phyloP scores from a whole-genome alignment of 2,113 vertebrate species.

The Prietella phreatophila region DNA sequence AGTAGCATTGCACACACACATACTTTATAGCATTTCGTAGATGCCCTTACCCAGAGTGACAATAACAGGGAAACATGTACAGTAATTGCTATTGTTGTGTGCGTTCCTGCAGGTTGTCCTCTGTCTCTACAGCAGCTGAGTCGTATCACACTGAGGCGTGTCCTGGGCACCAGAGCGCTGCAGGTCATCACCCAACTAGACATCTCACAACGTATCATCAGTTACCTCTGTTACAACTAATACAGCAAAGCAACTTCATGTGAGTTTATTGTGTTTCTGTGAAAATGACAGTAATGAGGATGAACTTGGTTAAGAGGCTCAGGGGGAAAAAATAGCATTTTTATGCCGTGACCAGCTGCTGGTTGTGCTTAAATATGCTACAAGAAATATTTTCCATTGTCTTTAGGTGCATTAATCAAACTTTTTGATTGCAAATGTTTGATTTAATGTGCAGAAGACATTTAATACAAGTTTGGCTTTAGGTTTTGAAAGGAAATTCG shows the following conservation, averaged over 20 bases:
- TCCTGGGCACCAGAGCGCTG: slow-evolving; percentile 70
- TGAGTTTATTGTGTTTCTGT: background rate
- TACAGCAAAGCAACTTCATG: background rate
- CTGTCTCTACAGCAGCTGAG: slow-evolving; percentile 86
- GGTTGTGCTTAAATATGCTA: background rate
- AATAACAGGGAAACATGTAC: background rate
- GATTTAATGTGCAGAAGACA: background rate
- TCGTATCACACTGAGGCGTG: slow-evolving; percentile 75
- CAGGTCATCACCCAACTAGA: slow-evolving; percentile 73
- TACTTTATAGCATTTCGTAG: too few species aligned
- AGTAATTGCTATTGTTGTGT: background rate
- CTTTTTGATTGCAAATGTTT: background rate
- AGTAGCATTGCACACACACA: background rate
- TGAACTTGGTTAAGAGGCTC: background rate
- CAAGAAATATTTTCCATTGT: background rate
- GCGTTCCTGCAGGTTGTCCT: slow-evolving; percentile 71
- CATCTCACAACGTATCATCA: slow-evolving; percentile 72
- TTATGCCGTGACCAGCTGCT: background rate
- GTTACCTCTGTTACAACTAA: slow-evolving; percentile 79
- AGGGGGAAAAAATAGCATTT: background rate
- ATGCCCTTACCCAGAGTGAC: too few species aligned
- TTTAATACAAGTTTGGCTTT: background rate
- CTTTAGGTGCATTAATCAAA: background rate
- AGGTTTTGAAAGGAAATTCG: too few species aligned
- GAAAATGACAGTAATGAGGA: background rate